Conservation (phyloP, 2,888 invertebrate genomes). For the Celastrina argiolus region DNA sequence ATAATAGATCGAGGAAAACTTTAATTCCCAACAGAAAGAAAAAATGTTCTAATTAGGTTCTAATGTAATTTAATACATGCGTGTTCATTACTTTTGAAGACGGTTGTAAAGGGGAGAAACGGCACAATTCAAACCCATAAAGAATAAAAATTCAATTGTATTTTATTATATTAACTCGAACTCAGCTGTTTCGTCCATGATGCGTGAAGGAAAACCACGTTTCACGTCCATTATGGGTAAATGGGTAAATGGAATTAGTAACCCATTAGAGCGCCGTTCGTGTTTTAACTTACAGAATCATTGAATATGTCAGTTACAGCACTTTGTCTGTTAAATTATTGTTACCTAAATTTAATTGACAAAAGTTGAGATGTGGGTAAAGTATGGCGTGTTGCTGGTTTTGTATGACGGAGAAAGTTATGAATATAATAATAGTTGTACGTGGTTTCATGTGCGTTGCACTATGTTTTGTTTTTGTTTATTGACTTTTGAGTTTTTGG, state of each 20-base stretch:
- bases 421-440: too few relatives aligned
- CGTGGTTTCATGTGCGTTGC: too few relatives aligned
- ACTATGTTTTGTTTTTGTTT: too few relatives aligned
- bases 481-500: too few relatives aligned
- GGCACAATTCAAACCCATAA: neutral
- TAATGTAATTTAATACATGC: neutral
- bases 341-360: neutral
- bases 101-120: neutral
- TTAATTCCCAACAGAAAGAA: too few relatives aligned
- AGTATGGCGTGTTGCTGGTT: neutral
- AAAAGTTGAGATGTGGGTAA: neutral
- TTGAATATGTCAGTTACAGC: neutral
- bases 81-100: neutral
- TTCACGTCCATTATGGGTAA: constrained; percentile 7
- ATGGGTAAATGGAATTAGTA: constrained; percentile 9
- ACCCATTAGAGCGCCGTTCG: neutral
- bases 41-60: too few relatives aligned
- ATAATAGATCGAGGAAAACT: too few relatives aligned
- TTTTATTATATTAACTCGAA: constrained; percentile 5
- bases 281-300: neutral
- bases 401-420: neutral
- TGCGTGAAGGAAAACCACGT: constrained; percentile 8
- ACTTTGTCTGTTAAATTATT: neutral
- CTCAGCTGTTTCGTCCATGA: constrained; percentile 2
- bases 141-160: neutral